These are phyloP conservation scores for Alcedo quadribrachys DNA, from an alignment of 2,797 vertebrate genomes.

Conservation along the genomic window DNA sequence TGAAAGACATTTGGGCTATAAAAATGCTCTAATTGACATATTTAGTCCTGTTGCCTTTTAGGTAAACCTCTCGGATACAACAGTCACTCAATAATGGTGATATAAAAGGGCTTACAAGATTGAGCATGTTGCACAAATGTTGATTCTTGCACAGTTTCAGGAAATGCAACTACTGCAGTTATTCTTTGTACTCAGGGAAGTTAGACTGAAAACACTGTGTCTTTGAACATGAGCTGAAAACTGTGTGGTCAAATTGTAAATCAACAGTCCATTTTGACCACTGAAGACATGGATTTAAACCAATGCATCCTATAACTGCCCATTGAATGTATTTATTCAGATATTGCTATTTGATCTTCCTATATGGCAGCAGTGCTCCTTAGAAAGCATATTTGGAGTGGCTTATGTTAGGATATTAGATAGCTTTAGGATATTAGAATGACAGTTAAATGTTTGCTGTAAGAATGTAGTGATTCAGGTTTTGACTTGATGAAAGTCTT, in stretches of 20 bases:
- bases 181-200: background rate
- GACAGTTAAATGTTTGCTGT: background rate
- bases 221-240: background rate
- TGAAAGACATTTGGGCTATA: background rate
- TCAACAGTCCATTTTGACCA: background rate
- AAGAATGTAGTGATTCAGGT: background rate
- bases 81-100: background rate
- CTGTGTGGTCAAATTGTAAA: background rate
- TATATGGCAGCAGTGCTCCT: background rate
- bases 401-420: background rate
- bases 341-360: background rate
- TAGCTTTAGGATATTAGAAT: background rate
- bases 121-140: background rate
- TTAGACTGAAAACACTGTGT: background rate
- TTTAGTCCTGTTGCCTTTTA: background rate
- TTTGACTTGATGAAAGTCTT: background rate
- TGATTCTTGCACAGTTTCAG: background rate
- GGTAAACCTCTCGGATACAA: background rate
- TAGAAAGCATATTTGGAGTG: background rate
- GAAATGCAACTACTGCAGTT: background rate
- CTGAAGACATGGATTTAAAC: background rate
- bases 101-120: background rate
- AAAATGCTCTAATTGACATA: background rate
- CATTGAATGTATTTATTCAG: background rate
- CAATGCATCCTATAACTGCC: background rate